Conservation (phyloP, 1,140 invertebrate genomes). For the Drosophila ercepeae region DNA sequence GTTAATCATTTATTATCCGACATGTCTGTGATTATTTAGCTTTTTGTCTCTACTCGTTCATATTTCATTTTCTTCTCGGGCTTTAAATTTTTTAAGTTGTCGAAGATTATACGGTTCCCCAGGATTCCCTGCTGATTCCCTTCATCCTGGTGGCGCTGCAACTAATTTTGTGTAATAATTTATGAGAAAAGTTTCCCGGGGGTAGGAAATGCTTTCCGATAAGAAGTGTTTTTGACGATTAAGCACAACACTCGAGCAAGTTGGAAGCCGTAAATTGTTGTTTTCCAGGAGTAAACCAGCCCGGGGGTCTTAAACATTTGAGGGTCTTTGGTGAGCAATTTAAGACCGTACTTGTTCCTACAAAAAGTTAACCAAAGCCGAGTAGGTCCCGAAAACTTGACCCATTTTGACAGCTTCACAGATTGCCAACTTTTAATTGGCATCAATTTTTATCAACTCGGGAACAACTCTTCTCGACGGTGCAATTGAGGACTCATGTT, state of each 20-base stretch:
- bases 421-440: conserved; percentile 56
- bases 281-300: conserved; percentile 14
- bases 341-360: conserved; percentile 16
- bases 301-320: conserved; percentile 38
- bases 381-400: conserved; percentile 20
- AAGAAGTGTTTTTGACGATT: conserved; percentile 68
- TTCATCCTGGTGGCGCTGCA: conserved; percentile 7
- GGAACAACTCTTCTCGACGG: conserved; percentile 23
- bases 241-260: conserved; percentile 54
- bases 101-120: conserved; percentile 17
- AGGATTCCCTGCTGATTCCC: neutral
- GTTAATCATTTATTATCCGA: conserved; percentile 82
- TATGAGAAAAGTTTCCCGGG: conserved; percentile 62
- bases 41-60: conserved; percentile 60
- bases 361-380: conserved; percentile 20
- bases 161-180: conserved; percentile 71
- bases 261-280: conserved; percentile 40
- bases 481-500: conserved; percentile 26
- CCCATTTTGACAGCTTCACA: conserved; percentile 46
- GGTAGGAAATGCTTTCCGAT: conserved; percentile 31
- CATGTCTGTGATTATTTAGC: conserved; percentile 78
- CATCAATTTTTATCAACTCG: conserved; percentile 49
- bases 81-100: conserved; percentile 57
- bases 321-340: conserved; percentile 43
- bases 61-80: conserved; percentile 64